Percentiles rank a stretch among this genome's conserved stretches.
Conservation (phyloP, 2,797 vertebrate genomes). For the Mormyrops attenuatus region DNA sequence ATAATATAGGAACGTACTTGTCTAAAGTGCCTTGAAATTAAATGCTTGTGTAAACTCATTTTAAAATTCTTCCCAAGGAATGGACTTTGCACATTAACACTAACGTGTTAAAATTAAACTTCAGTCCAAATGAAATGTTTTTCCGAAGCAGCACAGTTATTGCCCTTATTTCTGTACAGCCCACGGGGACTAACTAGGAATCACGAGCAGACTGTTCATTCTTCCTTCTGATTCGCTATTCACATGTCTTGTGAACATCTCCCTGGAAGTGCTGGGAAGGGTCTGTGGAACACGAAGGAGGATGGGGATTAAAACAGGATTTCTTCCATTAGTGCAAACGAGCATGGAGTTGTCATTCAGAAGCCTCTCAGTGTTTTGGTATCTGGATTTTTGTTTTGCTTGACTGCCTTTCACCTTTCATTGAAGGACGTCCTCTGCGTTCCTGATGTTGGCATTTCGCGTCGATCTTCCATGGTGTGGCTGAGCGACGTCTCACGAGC, state of each 20-base stretch:
- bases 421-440: not conserved
- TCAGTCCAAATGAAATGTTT: not conserved
- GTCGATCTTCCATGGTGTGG: not conserved
- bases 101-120: not conserved
- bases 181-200: not conserved
- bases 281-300: not conserved
- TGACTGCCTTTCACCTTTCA: not conserved
- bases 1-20: not conserved
- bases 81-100: not conserved
- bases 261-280: not conserved
- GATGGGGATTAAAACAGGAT: not conserved
- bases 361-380: conserved; percentile 6
- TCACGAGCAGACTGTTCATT: not conserved
- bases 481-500: not conserved
- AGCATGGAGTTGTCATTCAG: not conserved
- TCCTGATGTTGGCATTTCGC: not conserved
- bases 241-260: not conserved
- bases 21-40: not conserved
- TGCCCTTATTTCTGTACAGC: not conserved
- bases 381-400: not conserved
- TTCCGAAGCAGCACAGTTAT: not conserved
- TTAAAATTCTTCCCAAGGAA: not conserved
- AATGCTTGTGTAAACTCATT: not conserved
- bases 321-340: not conserved
- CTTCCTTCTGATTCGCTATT: not conserved